Conservation (phyloP, 2,113 vertebrate species). For the Ranitomeya variabilis region DNA sequence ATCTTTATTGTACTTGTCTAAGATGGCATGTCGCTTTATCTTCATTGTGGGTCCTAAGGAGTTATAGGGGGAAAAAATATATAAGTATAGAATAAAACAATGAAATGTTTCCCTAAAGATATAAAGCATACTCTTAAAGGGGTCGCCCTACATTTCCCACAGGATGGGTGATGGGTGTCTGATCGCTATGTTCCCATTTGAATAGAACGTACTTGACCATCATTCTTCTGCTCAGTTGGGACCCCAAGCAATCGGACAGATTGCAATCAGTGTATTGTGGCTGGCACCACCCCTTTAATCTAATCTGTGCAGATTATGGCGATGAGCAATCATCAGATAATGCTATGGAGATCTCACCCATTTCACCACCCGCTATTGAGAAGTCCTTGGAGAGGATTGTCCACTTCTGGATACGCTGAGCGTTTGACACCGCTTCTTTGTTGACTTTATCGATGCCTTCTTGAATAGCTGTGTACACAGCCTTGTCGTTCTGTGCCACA, state of each 20-base stretch:
- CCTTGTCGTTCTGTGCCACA: constrained; percentile 69
- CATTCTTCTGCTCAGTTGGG: too few relatives aligned
- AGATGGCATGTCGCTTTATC: constrained; percentile 74
- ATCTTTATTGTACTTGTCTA: constrained; percentile 77
- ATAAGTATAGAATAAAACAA: not conserved
- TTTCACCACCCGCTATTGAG: constrained; percentile 83
- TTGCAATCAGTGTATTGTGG: too few relatives aligned
- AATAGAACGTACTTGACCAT: too few relatives aligned
- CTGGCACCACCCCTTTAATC: not conserved
- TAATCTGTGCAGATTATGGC: not conserved
- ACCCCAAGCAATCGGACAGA: too few relatives aligned
- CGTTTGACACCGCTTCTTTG: constrained; percentile 71
- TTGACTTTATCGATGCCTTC: constrained; percentile 82
- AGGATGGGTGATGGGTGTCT: too few relatives aligned
- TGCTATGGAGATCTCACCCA: constrained; percentile 72
- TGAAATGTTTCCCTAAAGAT: not conserved
- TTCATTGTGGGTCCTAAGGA: constrained; percentile 87
- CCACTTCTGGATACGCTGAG: constrained; percentile 86
- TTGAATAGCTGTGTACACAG: constrained; percentile 75
- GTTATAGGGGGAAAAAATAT: not conserved
- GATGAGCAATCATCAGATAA: not conserved
- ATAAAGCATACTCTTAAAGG: not conserved
- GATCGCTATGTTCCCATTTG: too few relatives aligned
- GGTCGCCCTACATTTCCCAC: too few relatives aligned
- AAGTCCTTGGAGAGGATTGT: constrained; percentile 80